Conservation (phyloP, 2,888 invertebrate species). For the Thyatira batis region DNA sequence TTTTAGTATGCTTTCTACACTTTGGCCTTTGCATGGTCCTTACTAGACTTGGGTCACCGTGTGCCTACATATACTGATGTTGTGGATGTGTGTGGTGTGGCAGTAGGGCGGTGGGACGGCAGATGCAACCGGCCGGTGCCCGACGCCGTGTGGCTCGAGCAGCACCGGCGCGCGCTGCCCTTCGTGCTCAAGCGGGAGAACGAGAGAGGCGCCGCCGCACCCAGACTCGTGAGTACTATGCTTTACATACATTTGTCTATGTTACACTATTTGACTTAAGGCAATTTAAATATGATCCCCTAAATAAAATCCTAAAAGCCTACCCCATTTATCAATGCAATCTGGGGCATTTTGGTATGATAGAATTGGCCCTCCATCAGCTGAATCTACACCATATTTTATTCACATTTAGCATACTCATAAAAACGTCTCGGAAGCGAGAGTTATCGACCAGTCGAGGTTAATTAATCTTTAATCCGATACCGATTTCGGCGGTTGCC, state of each 20-base stretch:
- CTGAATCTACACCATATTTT: background rate
- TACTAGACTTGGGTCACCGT: too few species aligned
- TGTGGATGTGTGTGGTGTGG: slow-evolving; percentile 22
- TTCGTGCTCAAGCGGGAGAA: slow-evolving; percentile 77
- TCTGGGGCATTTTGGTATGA: background rate
- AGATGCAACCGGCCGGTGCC: slow-evolving; percentile 75
- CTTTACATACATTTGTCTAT: background rate
- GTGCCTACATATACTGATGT: background rate
- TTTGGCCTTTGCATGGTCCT: background rate
- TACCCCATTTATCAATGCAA: background rate
- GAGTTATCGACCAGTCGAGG: background rate
- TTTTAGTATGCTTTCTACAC: background rate
- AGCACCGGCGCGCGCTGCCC: slow-evolving; percentile 75
- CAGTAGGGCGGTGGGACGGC: slow-evolving; percentile 68
- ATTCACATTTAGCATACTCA: background rate
- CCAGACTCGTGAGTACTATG: slow-evolving; percentile 65
- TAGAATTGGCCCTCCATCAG: background rate
- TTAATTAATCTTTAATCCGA: background rate
- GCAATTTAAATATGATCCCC: background rate
- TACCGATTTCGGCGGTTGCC: background rate
- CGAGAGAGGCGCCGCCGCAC: slow-evolving; percentile 60
- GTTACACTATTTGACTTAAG: background rate
- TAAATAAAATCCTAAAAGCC: background rate
- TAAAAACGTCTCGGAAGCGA: background rate
- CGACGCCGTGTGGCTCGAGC: slow-evolving; percentile 78